phyloP scores from a whole-genome alignment of 2,888 invertebrate species.

The Prosopocoilus inquinatus region DNA sequence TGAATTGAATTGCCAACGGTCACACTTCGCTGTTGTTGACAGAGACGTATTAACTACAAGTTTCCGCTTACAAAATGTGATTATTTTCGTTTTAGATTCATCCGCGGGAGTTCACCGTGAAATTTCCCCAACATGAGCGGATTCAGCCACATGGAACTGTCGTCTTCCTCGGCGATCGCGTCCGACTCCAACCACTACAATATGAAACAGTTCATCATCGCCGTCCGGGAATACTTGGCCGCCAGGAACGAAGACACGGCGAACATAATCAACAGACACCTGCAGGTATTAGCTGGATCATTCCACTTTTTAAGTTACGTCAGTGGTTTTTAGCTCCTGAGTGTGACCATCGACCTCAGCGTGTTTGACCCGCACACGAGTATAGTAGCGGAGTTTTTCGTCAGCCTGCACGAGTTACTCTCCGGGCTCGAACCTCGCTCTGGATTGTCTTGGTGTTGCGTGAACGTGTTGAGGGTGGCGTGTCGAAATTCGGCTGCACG shows the following conservation, averaged over 20 bases:
- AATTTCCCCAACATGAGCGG: background rate
- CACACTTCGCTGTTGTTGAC: too few relatives aligned
- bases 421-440: conserved; percentile 57
- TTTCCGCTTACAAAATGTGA: too few relatives aligned
- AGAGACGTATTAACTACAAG: too few relatives aligned
- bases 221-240: conserved; percentile 55
- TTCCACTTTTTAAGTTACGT: background rate
- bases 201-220: conserved; percentile 57
- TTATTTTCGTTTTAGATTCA: too few relatives aligned
- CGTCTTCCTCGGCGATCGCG: background rate
- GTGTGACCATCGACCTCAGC: conserved; percentile 62
- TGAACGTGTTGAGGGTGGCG: conserved; percentile 64
- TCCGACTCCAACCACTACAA: conserved; percentile 34
- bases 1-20: too few relatives aligned
- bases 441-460: conserved; percentile 62
- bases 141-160: background rate
- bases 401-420: conserved; percentile 65
- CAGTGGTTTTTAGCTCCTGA: conserved; percentile 54
- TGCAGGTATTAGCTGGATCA: conserved; percentile 35
- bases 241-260: conserved; percentile 55
- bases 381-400: conserved; percentile 66
- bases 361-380: conserved; percentile 66
- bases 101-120: too few relatives aligned
- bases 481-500: conserved; percentile 62
- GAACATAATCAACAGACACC: conserved; percentile 55